Evolutionary conservation across 1,140 invertebrate species (phyloP), one percentile per base, ranked within the genome.

Genomic region (Drosophila sechellia): DNA sequence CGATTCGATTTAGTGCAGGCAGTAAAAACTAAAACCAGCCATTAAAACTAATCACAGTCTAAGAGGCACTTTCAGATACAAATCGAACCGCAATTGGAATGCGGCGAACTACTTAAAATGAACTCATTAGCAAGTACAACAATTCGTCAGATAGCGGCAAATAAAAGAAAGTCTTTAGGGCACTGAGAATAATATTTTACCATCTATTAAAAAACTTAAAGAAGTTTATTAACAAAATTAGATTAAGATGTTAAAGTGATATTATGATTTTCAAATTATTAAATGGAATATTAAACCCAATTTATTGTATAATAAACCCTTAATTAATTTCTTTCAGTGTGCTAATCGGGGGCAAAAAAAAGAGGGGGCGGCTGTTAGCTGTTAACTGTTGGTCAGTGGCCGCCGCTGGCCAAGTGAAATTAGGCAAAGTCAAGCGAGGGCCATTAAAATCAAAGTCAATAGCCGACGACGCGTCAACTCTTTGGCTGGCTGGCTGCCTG

Each of bases 361-460:
- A 66, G 54, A 74, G 76, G 66, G 55, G 57, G 64, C 75, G 78
- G 45, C 69, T 78, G 27, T 69, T 56, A 39, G 49, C 63, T 66
- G 49, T 55, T 56, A 35, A 69, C 66, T 70, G 66, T 70, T 70
- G 64, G 66, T 70, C 66, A 70, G 69, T 61, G 69, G 70, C 66
- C 68, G 73, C 6, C 54, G 52, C 53, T 58, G 53, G 42, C 57
- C 48, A 74, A 58, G 79, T 83, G 84, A 87, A 86, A 86, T 87
- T 86, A 70, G 81, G 77, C 83, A 73, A 74, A 72, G 69, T 39
- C 76, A 54, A 68, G 60, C 54, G 22, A 74, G 61, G 37, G 81
- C 76, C 74, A 86, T 87, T 80, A 90, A 90, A 90, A 83, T 90
- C 79, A 87, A 90, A 86, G 83, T 79, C 83, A 72, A 86, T 86